Evolutionary conservation across 2,113 vertebrate genomes (phyloP), one percentile per base, ranked within the genome.

Genomic region (Puntigrus tetrazona): DNA sequence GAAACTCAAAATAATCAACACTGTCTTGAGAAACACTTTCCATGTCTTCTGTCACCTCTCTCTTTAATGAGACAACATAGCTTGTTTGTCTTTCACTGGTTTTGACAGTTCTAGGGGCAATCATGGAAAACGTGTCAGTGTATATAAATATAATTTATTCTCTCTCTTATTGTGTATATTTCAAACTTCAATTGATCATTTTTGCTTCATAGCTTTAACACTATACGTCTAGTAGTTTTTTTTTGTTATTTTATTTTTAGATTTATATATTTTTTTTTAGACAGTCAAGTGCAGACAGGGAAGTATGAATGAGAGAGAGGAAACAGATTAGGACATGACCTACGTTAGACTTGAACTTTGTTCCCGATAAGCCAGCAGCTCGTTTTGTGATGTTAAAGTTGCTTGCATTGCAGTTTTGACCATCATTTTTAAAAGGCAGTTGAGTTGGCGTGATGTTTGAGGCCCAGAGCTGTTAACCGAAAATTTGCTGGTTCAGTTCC

Each of bases 401-500:
- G 69, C 38, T 73, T 43, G 69, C 5, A 14, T 25, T 43, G 69
- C 38, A 73, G n/a, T 43, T 72, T 72, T 43, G 11, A 27, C n/a
- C 38, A 43, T n/a, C 8, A 55, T 55, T 55, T 55, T 55, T 7
- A 43, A 43, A 70, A 41, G 69, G 11, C 38, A 73, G 11, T 5
- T 73, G 38, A 2, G 25, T 11, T 38, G 25, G 10, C 3, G 11
- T 73, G 27, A 73, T 43, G 2, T 41, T 73, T 73, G 38, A 73
- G 22, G n/a, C 38, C 43, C n/a, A 73, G 38, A 73, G 22, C 38
- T 45, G 38, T 25, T 38, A 43, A 73, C 38, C 38, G 38, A 73
- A 25, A 43, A 43, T 73, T n/a, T 16, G 38, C 69, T 43, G 38
- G 69, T 73, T 43, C 69, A 73, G 38, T 45, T 72, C 69, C 43